Conservation (phyloP, 2,797 vertebrate genomes). For the Sebastes oblongus region DNA sequence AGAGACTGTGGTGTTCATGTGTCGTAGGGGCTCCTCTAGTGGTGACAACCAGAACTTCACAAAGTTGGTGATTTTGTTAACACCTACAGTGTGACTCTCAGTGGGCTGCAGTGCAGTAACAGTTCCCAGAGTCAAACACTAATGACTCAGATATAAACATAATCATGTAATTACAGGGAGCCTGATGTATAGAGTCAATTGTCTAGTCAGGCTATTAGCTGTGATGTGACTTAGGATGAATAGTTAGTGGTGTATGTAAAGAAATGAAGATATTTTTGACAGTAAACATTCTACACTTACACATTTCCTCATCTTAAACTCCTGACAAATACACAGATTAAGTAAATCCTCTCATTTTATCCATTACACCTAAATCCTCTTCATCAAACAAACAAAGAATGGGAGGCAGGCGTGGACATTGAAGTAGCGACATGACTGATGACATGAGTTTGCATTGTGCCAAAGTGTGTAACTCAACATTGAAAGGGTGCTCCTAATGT, state of each 20-base stretch:
- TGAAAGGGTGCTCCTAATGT: conserved; percentile 15
- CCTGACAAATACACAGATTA: neutral
- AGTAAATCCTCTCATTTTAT: neutral
- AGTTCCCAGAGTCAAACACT: neutral
- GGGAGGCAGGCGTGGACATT: neutral
- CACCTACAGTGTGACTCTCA: neutral
- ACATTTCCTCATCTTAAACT: neutral
- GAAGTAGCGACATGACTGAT: neutral
- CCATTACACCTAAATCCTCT: neutral
- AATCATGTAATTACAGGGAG: neutral
- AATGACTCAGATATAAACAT: neutral
- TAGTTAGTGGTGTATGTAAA: neutral
- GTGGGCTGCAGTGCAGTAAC: neutral
- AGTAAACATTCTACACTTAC: neutral
- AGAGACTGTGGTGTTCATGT: conserved; percentile 35
- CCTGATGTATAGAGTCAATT: neutral
- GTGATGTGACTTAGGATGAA: neutral
- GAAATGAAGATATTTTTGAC: neutral
- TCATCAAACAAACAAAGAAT: neutral
- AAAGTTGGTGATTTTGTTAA: neutral
- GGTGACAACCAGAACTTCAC: conserved; percentile 60
- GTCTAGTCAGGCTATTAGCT: neutral
- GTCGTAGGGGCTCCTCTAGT: conserved; percentile 80
- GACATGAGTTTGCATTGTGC: neutral
- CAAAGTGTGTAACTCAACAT: conserved; percentile 9